Evolutionary conservation across 1,140 invertebrate species (phyloP).

Genomic region (Zaprionus kolodkinae): DNA sequence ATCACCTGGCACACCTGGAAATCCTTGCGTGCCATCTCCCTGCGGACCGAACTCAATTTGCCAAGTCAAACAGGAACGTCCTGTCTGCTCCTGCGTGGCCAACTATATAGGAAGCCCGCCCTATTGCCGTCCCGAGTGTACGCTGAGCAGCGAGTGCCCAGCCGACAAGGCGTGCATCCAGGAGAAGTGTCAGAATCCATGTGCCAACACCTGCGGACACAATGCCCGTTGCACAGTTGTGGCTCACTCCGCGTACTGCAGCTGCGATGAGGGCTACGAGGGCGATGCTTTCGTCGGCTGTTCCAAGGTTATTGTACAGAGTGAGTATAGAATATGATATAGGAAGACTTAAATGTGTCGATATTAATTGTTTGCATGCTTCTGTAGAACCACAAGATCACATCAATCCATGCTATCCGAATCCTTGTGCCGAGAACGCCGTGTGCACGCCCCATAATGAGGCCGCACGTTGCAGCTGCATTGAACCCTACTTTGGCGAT

Average conservation of each 20-base stretch:
- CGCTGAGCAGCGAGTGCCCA: slow-evolving; percentile 90
- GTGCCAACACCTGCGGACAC: slow-evolving; percentile 89
- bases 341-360: neutral
- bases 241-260: slow-evolving; percentile 92
- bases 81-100: slow-evolving; percentile 91
- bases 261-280: slow-evolving; percentile 89
- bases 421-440: slow-evolving; percentile 92
- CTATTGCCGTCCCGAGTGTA: slow-evolving; percentile 90
- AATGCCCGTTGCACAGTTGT: slow-evolving; percentile 92
- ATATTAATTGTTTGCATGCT: neutral
- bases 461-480: slow-evolving; percentile 90
- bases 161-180: slow-evolving; percentile 90
- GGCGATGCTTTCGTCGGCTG: slow-evolving; percentile 93
- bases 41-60: slow-evolving; percentile 94
- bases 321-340: slow-evolving; percentile 47
- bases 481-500: slow-evolving; percentile 93
- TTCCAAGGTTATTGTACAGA: slow-evolving; percentile 85
- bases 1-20: slow-evolving; percentile 72
- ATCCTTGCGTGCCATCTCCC: slow-evolving; percentile 92
- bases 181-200: slow-evolving; percentile 92
- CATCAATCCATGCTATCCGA: slow-evolving; percentile 90
- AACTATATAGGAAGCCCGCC: slow-evolving; percentile 91
- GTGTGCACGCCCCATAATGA: slow-evolving; percentile 89
- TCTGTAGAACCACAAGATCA: slow-evolving; percentile 75
- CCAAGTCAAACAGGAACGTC: slow-evolving; percentile 90